Evolutionary conservation across 1,140 invertebrate species (phyloP).

Genomic region (Drosophila santomea): DNA sequence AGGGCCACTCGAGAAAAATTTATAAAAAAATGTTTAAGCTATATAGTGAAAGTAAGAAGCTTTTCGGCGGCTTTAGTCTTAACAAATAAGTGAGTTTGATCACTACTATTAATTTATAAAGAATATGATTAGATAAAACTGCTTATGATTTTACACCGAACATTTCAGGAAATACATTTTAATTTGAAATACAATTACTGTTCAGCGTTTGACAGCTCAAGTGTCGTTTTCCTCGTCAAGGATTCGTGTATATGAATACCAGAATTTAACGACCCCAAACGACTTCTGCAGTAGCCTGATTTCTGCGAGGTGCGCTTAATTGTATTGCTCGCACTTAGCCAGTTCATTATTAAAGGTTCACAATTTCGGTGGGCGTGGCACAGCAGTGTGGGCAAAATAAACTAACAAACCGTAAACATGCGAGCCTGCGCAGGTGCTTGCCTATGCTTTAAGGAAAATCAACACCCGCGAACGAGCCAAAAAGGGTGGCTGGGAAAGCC

Average conservation of each 20-base stretch:
- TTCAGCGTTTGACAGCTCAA: too few relatives aligned
- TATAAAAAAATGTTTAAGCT: background rate
- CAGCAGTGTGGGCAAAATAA: constrained; percentile 50
- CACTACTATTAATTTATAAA: too few relatives aligned
- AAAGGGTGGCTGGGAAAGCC: constrained; percentile 24
- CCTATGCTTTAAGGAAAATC: constrained; percentile 30
- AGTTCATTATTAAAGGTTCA: constrained; percentile 29
- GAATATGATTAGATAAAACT: too few relatives aligned
- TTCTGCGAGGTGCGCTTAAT: constrained; percentile 22
- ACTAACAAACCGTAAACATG: constrained; percentile 65
- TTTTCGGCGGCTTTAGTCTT: too few relatives aligned
- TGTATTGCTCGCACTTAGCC: constrained; percentile 15
- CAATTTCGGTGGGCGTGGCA: background rate
- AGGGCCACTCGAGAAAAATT: constrained; percentile 11
- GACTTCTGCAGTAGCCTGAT: constrained; percentile 1
- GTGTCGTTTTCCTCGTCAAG: constrained; percentile 29
- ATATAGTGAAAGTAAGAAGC: too few relatives aligned
- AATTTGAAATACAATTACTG: too few relatives aligned
- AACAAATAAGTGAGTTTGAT: too few relatives aligned
- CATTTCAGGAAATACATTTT: too few relatives aligned
- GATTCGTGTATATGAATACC: constrained; percentile 27
- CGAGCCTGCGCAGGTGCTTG: constrained; percentile 35
- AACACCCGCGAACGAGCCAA: constrained; percentile 6
- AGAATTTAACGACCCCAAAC: constrained; percentile 34
- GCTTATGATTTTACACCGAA: too few relatives aligned